phyloP scores from a whole-genome alignment of 2,888 invertebrate genomes.

The Gryllus longicercus region DNA sequence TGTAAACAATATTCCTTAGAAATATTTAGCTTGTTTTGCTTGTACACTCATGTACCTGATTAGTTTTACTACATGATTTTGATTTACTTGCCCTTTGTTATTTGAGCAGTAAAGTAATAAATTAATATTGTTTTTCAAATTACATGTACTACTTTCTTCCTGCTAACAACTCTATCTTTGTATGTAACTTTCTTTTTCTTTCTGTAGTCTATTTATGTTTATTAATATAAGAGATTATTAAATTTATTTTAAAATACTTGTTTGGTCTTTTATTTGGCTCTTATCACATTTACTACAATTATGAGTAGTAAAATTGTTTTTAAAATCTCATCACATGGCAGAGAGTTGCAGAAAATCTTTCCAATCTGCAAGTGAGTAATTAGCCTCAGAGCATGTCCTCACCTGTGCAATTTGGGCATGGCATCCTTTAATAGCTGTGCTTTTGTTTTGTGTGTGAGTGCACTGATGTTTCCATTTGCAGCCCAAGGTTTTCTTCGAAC shows the following conservation, averaged over 20 bases:
- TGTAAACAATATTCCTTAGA: no score
- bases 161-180: neutral
- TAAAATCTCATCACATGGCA: no score
- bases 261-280: neutral
- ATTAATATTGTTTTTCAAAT: no score
- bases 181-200: neutral
- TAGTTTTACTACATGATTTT: no score
- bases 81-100: no score
- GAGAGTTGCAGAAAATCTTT: no score
- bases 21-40: no score
- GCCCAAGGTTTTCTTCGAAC: constrained; percentile 34
- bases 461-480: constrained; percentile 36
- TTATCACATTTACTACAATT: no score
- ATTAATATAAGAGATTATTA: neutral
- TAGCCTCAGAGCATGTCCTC: neutral
- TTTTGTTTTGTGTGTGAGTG: constrained; percentile 26
- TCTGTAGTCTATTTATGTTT: neutral
- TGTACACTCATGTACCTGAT: no score
- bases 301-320: no score
- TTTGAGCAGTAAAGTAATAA: no score
- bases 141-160: no score
- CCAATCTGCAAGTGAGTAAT: neutral
- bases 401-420: constrained; percentile 18
- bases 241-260: neutral
- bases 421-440: constrained; percentile 31